A percentile compares a stretch with the other conserved stretches of the same genome.
These are phyloP conservation scores for Nasonia vitripennis DNA, from an alignment of 1,140 invertebrate genomes.

Conservation along the genomic window DNA sequence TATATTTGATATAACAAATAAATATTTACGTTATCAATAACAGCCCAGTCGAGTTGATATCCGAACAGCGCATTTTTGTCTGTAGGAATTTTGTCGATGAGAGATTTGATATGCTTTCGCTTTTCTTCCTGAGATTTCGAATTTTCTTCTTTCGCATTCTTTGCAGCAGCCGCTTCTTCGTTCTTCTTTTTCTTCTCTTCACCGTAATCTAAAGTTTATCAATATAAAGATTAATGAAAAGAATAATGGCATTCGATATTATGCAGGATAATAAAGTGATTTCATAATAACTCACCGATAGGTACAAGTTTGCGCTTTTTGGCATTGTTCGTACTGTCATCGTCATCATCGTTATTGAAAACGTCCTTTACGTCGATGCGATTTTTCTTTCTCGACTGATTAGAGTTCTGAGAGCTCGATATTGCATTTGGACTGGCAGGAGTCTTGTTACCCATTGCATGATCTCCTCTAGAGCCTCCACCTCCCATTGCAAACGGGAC, in stretches of 20 bases:
- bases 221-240: slow-evolving; percentile 26
- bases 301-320: slow-evolving; percentile 92
- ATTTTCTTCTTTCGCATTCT: slow-evolving; percentile 80
- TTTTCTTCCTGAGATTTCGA: slow-evolving; percentile 94
- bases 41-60: slow-evolving; percentile 93
- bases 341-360: slow-evolving; percentile 93
- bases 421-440: slow-evolving; percentile 69
- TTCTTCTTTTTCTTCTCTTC: slow-evolving; percentile 80
- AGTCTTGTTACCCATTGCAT: slow-evolving; percentile 69
- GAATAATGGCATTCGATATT: slow-evolving; percentile 38
- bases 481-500: slow-evolving; percentile 73
- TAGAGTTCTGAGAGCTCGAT: slow-evolving; percentile 61
- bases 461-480: slow-evolving; percentile 64
- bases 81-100: slow-evolving; percentile 99
- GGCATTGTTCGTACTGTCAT: slow-evolving; percentile 79
- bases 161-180: slow-evolving; percentile 76
- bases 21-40: slow-evolving; percentile 84
- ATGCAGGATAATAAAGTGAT: slow-evolving; percentile 30
- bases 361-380: slow-evolving; percentile 91
- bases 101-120: slow-evolving; percentile 94
- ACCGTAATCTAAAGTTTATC: slow-evolving; percentile 77
- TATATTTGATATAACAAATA: slow-evolving; percentile 31
- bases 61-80: slow-evolving; percentile 96
- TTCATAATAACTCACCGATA: slow-evolving; percentile 76
- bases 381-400: slow-evolving; percentile 78